Conservation (phyloP, 2,113 vertebrate species). For the Naja naja region DNA sequence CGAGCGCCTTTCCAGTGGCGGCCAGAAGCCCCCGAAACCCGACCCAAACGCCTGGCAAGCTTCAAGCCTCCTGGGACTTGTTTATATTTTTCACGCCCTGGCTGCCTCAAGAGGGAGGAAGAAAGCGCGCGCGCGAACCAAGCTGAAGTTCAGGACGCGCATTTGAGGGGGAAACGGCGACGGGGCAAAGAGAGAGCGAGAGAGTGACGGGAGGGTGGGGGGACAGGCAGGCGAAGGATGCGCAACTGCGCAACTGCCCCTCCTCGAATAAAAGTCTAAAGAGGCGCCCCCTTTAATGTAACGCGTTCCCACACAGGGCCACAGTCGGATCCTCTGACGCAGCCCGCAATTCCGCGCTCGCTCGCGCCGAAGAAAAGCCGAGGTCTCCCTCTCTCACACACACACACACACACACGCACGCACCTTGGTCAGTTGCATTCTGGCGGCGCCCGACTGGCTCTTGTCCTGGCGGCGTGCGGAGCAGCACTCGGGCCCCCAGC, state of each 20-base stretch:
- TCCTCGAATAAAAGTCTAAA: neutral
- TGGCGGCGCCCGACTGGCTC: neutral
- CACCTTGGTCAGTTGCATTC: slow-evolving; percentile 36
- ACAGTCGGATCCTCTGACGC: slow-evolving; percentile 7
- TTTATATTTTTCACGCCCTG: neutral
- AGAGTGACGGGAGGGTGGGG: neutral
- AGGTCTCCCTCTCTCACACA: neutral
- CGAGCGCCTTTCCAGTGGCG: neutral
- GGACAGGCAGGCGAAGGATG: neutral
- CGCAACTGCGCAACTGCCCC: neutral
- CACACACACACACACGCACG: neutral
- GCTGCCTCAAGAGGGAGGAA: neutral
- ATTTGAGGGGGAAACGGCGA: neutral
- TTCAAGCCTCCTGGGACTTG: neutral
- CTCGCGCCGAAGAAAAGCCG: neutral
- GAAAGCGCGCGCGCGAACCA: neutral
- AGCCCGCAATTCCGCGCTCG: slow-evolving; percentile 19
- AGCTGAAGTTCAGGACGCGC: neutral
- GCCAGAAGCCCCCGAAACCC: neutral
- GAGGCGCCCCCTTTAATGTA: neutral
- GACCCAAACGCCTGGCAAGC: neutral
- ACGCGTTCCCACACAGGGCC: neutral
- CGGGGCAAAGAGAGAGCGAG: accelerated
- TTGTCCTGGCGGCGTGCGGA: neutral
- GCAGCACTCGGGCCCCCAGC: slow-evolving; percentile 24